Base-by-base conservation (phyloP, 2,797 vertebrate species). In the Channa striata region DNA sequence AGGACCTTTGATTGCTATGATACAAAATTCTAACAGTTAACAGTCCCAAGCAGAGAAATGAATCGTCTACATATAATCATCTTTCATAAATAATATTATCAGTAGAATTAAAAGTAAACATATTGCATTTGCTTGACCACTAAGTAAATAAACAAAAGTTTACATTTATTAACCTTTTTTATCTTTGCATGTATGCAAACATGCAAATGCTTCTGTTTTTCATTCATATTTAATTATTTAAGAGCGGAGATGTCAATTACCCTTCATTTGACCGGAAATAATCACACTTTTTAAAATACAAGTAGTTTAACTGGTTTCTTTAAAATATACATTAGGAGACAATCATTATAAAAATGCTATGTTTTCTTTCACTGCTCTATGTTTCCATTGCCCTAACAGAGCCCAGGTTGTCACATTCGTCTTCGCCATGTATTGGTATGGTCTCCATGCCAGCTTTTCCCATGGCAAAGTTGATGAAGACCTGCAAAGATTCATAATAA, bases 381-480 rank as follows among this genome's bases (percentile, higher is more conserved):
- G 66, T 69, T 63, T 87, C 17, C 0, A 68, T 46, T 14, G 80
- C 71, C 4, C 83, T 62, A 53, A 86, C 73, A 56, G 80, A 86
- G 78, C 51, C 66, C 20, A 80, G 72, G 53, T 77, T 72, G 21
- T 85, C 86, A 11, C 6, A 4, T 21, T 89, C 78, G 0, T 81
- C 77, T 17, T 91, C 82, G 2, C 21, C 52, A 10, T 83, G 6
- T 33, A 85, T 19, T 14, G 81, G 72, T 30, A 74, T 40, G 17
- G 66, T 72, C 25, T 92, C 90, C 77, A 84, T 84, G 52, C 72
- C 83, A 11, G 59, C 56, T 51, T 96, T 96, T 42, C 91, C 95
- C 93, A 95, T 95, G 72, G 97, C 97, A 76, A 99, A 99, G 93
- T 98, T 97, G 92, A 98, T 99, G 91, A 98, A 99, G 89, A 98